phyloP scores from a whole-genome alignment of 2,797 vertebrate species.

The Tangara arthus region DNA sequence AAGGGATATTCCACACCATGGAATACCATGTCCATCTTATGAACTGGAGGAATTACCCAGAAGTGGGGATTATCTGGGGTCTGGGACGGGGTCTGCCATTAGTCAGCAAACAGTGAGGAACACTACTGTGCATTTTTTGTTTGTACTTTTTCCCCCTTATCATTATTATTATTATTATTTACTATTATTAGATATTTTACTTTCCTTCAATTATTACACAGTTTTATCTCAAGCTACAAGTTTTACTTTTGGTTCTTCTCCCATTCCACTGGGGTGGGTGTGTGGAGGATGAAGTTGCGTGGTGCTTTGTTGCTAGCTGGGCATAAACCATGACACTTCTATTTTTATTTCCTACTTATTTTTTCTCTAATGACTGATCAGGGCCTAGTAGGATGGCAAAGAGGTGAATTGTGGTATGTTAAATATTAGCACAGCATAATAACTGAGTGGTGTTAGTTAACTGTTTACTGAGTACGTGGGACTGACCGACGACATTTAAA shows the following conservation, averaged over 20 bases:
- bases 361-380: neutral
- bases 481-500: neutral
- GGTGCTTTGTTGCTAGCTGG: neutral
- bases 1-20: neutral
- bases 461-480: neutral
- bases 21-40: neutral
- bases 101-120: neutral
- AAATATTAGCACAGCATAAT: neutral
- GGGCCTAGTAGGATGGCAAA: neutral
- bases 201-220: neutral
- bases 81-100: neutral
- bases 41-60: neutral
- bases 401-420: neutral
- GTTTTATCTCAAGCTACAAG: neutral
- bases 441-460: neutral
- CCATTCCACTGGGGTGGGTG: neutral
- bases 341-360: neutral
- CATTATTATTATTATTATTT: neutral
- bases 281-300: fast-evolving
- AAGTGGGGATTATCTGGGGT: neutral
- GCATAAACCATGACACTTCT: neutral
- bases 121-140: too few relatives aligned
- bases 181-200: neutral
- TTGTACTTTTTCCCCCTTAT: neutral
- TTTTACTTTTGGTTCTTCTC: neutral